Evolutionary conservation across 2,113 vertebrate genomes (phyloP).

Genomic region (Pantherophis guttatus): DNA sequence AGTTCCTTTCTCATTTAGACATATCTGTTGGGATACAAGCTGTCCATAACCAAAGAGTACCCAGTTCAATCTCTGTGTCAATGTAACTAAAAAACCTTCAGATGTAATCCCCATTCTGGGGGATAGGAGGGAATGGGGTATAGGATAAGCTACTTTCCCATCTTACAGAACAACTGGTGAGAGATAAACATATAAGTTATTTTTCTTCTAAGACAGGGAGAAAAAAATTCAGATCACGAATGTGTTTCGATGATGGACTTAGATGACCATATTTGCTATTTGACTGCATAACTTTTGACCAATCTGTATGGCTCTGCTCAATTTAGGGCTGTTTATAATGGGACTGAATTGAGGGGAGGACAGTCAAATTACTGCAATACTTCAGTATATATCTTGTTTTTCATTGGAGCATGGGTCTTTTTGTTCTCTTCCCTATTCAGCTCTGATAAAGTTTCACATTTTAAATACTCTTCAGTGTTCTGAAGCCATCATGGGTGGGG

Average conservation of each 20-base stretch:
- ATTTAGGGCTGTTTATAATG: neutral
- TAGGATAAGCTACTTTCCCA: neutral
- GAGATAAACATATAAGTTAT: neutral
- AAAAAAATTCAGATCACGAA: neutral
- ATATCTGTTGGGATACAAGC: neutral
- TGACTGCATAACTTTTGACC: neutral
- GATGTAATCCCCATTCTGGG: neutral
- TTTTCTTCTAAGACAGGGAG: neutral
- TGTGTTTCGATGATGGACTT: neutral
- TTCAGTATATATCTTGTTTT: neutral
- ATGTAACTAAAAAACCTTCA: neutral
- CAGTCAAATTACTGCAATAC: neutral
- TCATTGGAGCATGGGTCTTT: neutral
- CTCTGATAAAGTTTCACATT: slow-evolving; percentile 89
- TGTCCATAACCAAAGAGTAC: neutral
- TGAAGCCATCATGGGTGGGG: slow-evolving; percentile 89
- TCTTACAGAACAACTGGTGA: neutral
- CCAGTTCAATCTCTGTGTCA: neutral
- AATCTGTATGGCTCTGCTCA: neutral
- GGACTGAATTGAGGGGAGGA: neutral
- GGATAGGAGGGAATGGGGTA: neutral
- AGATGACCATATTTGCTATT: neutral
- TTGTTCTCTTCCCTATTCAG: slow-evolving; percentile 60
- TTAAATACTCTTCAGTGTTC: slow-evolving; percentile 91
- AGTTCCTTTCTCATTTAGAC: neutral